A percentile compares a stretch with the other conserved stretches of the same genome.
Conservation (phyloP, 1,140 invertebrate genomes). For the Macrocentrus cingulum region DNA sequence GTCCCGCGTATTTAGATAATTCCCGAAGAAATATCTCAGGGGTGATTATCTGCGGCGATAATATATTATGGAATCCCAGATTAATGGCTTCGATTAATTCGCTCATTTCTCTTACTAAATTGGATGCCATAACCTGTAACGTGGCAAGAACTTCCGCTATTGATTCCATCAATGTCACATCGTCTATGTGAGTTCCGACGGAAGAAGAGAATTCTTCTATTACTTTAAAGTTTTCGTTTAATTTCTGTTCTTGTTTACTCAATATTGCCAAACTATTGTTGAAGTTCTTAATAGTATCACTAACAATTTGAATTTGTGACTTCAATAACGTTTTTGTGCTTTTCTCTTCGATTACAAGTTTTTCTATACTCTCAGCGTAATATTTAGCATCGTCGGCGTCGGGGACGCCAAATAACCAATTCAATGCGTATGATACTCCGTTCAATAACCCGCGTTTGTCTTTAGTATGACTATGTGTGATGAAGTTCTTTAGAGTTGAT, state of each 20-base stretch:
- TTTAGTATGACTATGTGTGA: conserved; percentile 19
- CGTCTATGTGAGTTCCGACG: no score
- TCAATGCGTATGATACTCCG: conserved; percentile 37
- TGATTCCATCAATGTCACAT: no score
- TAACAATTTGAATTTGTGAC: conserved; percentile 30
- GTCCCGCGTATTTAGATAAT: no score
- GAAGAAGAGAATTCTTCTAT: no score
- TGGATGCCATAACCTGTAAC: no score
- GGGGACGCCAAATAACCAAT: conserved; percentile 44
- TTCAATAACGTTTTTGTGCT: conserved; percentile 30
- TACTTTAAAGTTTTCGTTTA: conserved; percentile 29
- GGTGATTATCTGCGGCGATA: no score
- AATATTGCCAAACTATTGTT: conserved; percentile 10
- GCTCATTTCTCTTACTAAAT: no score
- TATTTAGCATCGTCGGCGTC: conserved; percentile 37
- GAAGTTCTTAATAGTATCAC: conserved; percentile 28
- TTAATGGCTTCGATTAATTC: no score
- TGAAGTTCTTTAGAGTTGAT: conserved; percentile 27
- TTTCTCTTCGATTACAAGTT: conserved; percentile 27
- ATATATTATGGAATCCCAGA: no score
- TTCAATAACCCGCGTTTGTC: conserved; percentile 35
- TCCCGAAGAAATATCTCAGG: no score
- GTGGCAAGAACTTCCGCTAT: no score
- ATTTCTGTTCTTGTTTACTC: conserved; percentile 22
- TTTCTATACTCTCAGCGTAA: conserved; percentile 35